Base-by-base conservation (phyloP, 2,113 vertebrate species). In the Vidua chalybeata region DNA sequence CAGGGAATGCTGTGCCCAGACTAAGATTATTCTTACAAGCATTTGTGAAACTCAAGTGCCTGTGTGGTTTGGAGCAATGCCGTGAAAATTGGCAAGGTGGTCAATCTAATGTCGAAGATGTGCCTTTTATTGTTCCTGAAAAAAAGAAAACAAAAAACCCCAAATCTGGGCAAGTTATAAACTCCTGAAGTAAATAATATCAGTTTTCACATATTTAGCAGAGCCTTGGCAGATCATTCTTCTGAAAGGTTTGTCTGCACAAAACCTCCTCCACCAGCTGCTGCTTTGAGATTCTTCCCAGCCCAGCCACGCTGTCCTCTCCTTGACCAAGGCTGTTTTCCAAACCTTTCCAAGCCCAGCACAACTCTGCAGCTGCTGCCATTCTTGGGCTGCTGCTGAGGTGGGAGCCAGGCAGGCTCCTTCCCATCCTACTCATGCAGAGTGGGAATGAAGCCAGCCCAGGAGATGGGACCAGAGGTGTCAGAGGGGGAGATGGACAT, bases 51-150 rank as follows among this genome's bases (percentile, higher is more conserved):
- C 49, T 73, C 56, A 49, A 64, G 41, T 75, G 87, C 59, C 72
- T 88, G 10, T 63, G 87, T 77, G 87, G 82, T 81, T 90, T 90
- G 87, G 68, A 90, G 64, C 8, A 77, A 74, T 0, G 24, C 68
- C 90, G 74, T 2, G 35, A 83, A 92, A 77, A 86, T 16, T 45
- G 82, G 76, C 75, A 67, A 86, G 41, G 72, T 80, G 92, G 79
- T 80, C 76, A 77, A 33, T 56, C 41, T 75, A 85, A 89, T 94
- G 94, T 95, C 77, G 93, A 89, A 86, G 92, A 90, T 81, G 72
- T 61, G 61, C 64, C 52, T 94, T 97, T 78, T 46, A 35, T 43
- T 45, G 33, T 55, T 90, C 51, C 63, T 26, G 20, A 8, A 33
- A 24, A 83, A 71, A 78, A 59, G 2, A 55, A 46, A 59, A 30